These are phyloP conservation scores for Silvanus unidentatus DNA, from an alignment of 2,888 invertebrate species.

Conservation along the genomic window DNA sequence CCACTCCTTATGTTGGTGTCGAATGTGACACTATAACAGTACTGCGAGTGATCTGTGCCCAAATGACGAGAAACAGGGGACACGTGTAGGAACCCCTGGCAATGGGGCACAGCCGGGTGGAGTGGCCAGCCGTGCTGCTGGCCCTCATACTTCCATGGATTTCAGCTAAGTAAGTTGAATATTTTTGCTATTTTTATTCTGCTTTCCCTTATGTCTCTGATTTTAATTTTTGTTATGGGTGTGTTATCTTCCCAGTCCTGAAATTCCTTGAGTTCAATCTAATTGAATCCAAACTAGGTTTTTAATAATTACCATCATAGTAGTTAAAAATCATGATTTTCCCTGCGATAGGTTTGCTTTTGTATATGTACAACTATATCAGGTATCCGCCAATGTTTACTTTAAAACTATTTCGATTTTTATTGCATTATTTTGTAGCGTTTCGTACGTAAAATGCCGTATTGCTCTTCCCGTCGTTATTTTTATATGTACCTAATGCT, in stretches of 20 bases:
- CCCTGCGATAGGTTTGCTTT: no score
- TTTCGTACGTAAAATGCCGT: no score
- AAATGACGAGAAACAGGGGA: slow-evolving; percentile 38
- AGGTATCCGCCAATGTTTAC: no score
- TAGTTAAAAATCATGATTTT: no score
- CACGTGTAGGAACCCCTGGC: slow-evolving; percentile 48
- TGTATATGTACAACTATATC: no score
- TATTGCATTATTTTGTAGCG: no score
- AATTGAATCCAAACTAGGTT: no score
- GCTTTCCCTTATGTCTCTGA: slow-evolving; percentile 1
- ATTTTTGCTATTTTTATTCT: slow-evolving; percentile 11
- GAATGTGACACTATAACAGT: slow-evolving; percentile 42
- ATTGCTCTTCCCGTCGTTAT: no score
- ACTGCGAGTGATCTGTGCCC: slow-evolving; percentile 40
- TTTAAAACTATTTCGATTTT: no score
- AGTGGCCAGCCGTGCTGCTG: slow-evolving; percentile 50
- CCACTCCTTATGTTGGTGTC: slow-evolving; percentile 46
- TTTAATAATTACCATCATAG: no score
- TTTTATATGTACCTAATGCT: no score
- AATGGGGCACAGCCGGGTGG: slow-evolving; percentile 50
- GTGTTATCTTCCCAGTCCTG: not conserved
- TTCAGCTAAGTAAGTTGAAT: slow-evolving; percentile 48
- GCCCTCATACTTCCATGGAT: slow-evolving; percentile 50
- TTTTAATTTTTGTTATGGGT: not conserved
- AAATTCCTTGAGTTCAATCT: not conserved